Evolutionary conservation across 64 coral and sea anemone genomes (phyloP), one percentile per base, ranked within the genome.

Genomic region (Pachyseris speciosa): DNA sequence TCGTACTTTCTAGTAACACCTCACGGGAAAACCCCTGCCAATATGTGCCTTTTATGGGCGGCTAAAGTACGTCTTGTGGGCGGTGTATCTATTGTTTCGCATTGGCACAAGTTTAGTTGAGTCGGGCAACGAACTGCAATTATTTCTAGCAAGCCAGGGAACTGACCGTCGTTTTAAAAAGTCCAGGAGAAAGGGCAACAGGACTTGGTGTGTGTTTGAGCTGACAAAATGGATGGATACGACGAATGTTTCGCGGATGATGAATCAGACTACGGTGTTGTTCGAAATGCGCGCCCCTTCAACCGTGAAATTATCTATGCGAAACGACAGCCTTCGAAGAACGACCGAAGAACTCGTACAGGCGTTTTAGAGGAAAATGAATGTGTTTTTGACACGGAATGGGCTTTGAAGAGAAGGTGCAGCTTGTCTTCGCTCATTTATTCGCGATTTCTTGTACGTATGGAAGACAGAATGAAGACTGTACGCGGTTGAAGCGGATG

Each of bases 221-320:
- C 32, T 7, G 20, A 20, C 1, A 61, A 45, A 61, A 83, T 81
- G 77, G 64, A 83, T 27, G 28, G 30, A 10, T 71, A 67, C 43
- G 77, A 68, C 43, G 78, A 48, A 5, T 92, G 83, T 59, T 92
- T 92, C 34, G 89, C 89, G 5, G 89, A 92, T 75, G 89, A 92
- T 17, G 78, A 92, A 57, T 92, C 89, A 0, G 89, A 71, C n/a
- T 52, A 37, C 8, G 41, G 19, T 45, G 17, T 71, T 37, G n/a
- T n/a, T 39, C 38, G 72, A 45, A 44, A 48, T 28, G 28, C 25
- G n/a, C 75, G 47, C 2, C 70, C 3, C 30, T 69, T 33, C 11
- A 17, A 30, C 49, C 64, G 37, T 22, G 45, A 73, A 51, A 69
- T 19, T 28, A 83, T 20, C 4, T 12, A 69, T 39, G 25, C 31